Evolutionary conservation across 2,113 vertebrate genomes (phyloP).

Genomic region (Shinisaurus crocodilurus): DNA sequence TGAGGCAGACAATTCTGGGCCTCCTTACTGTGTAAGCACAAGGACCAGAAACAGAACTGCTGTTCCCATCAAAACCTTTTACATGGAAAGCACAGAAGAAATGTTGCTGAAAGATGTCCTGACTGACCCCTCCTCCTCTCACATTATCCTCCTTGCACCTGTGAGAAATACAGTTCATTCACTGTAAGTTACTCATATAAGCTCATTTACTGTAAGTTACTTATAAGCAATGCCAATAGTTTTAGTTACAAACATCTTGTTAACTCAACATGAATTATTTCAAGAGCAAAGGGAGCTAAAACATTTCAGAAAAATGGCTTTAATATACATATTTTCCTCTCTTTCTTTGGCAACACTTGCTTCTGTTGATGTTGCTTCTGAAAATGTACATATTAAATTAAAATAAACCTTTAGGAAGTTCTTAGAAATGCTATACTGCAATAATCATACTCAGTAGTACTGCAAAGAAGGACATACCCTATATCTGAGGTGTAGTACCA

Average conservation of each 20-base stretch:
- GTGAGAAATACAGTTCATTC: not conserved
- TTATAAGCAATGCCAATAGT: not conserved
- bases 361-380: constrained; percentile 23
- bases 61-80: not conserved
- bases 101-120: not conserved
- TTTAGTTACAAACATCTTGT: not conserved
- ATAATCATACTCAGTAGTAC: constrained; percentile 47
- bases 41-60: not conserved
- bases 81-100: not conserved
- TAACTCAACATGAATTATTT: constrained; percentile 32
- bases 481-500: constrained; percentile 57
- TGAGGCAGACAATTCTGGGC: not conserved
- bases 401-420: constrained; percentile 32
- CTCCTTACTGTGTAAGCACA: not conserved
- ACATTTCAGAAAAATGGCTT: constrained; percentile 16
- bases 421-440: constrained; percentile 23
- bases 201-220: not conserved
- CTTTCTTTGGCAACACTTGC: constrained; percentile 30
- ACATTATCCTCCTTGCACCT: not conserved
- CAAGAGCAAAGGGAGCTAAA: constrained; percentile 26
- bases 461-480: constrained; percentile 62
- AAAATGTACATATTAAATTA: constrained; percentile 39
- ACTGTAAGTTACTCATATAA: not conserved
- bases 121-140: not conserved
- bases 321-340: constrained; percentile 22